Conservation (phyloP, 2,797 vertebrate species). For the Lerista edwardsae region DNA sequence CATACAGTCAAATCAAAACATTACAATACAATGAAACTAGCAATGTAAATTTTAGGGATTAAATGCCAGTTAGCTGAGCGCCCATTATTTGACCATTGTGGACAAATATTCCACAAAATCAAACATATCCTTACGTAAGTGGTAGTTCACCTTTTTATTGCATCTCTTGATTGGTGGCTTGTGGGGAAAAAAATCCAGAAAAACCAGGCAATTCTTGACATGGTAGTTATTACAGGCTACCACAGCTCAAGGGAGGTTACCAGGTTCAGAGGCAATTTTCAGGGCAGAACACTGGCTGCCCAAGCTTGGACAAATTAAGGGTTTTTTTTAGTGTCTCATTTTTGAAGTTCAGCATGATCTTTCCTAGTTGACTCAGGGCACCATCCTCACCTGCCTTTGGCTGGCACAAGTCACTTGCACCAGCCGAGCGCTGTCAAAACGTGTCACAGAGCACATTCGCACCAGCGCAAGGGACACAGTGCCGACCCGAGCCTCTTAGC, state of each 20-base stretch:
- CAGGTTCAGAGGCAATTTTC: neutral
- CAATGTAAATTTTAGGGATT: too few relatives aligned
- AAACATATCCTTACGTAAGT: neutral
- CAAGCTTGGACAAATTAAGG: neutral
- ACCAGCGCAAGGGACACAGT: too few relatives aligned
- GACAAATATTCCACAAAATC: neutral
- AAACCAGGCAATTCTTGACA: neutral
- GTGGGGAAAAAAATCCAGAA: too few relatives aligned
- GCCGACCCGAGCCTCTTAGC: too few relatives aligned
- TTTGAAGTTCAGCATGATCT: neutral
- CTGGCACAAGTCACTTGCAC: too few relatives aligned
- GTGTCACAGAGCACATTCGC: too few relatives aligned
- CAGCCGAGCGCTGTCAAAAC: too few relatives aligned
- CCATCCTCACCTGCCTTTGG: too few relatives aligned
- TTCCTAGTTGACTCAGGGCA: too few relatives aligned
- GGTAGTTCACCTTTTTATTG: neutral
- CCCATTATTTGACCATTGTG: neutral
- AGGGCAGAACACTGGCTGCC: neutral
- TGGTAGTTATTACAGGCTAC: neutral
- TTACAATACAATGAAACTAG: neutral
- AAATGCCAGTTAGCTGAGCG: neutral
- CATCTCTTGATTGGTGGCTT: neutral
- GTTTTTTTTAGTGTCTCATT: too few relatives aligned
- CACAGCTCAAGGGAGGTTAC: neutral
- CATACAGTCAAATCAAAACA: conserved; percentile 25